Percentiles rank a stretch among this genome's conserved stretches.
These are phyloP conservation scores for Agrypnus murinus DNA, from an alignment of 2,888 invertebrate genomes.

Conservation along the genomic window DNA sequence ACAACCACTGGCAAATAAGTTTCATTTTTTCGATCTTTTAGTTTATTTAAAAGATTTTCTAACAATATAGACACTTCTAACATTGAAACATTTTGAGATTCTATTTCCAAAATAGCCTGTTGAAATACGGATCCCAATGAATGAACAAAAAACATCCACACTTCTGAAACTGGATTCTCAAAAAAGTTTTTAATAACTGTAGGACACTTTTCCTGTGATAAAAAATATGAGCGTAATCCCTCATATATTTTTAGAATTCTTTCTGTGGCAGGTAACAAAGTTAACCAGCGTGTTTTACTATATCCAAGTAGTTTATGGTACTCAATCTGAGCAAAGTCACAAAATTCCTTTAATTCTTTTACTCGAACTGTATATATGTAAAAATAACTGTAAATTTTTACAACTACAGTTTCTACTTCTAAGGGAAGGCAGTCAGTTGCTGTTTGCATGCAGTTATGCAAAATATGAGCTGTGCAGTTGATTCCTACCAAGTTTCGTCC, in stretches of 20 bases:
- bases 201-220: slow-evolving; percentile 61
- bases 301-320: slow-evolving; percentile 53
- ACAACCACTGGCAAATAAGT: slow-evolving; percentile 56
- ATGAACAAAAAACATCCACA: slow-evolving; percentile 61
- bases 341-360: slow-evolving; percentile 56
- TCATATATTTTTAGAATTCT: slow-evolving; percentile 62
- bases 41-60: too few relatives aligned
- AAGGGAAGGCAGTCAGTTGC: slow-evolving; percentile 50
- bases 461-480: slow-evolving; percentile 48
- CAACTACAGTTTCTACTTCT: slow-evolving; percentile 38
- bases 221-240: slow-evolving; percentile 62
- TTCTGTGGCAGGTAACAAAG: slow-evolving; percentile 57
- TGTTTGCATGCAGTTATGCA: slow-evolving; percentile 53
- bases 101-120: slow-evolving; percentile 54
- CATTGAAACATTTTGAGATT: slow-evolving; percentile 56
- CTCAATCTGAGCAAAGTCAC: slow-evolving; percentile 56
- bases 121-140: slow-evolving; percentile 55
- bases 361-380: slow-evolving; percentile 61
- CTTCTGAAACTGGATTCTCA: slow-evolving; percentile 59
- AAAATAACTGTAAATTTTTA: slow-evolving; percentile 49
- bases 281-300: slow-evolving; percentile 58
- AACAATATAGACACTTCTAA: slow-evolving; percentile 56
- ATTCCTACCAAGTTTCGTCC: too few relatives aligned
- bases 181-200: slow-evolving; percentile 58
- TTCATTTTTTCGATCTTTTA: too few relatives aligned